phyloP scores from a whole-genome alignment of 2,113 vertebrate species.

The Amphiprion percula region DNA sequence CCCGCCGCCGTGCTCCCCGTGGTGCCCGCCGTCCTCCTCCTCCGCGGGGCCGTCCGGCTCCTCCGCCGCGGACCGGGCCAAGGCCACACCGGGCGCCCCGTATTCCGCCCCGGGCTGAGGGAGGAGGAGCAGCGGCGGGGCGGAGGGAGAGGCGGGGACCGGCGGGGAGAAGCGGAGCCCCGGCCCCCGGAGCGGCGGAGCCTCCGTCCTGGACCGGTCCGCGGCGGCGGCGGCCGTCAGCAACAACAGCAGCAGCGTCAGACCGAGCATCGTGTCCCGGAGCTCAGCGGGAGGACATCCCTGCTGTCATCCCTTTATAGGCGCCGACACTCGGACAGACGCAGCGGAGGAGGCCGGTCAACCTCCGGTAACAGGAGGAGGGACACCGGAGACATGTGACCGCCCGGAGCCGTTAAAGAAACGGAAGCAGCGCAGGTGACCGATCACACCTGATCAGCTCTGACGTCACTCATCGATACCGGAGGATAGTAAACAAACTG shows the following conservation, averaged over 20 bases:
- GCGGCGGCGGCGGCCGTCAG: conserved; percentile 48
- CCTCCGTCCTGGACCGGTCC: conserved; percentile 61
- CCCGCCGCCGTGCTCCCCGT: conserved; percentile 76
- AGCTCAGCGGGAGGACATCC: conserved; percentile 68
- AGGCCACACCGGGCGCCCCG: conserved; percentile 52
- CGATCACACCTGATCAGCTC: too few species aligned
- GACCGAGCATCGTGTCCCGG: conserved; percentile 54
- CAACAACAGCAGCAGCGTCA: conserved; percentile 65
- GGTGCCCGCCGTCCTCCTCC: conserved; percentile 39
- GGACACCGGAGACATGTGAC: too few species aligned
- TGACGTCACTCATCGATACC: too few species aligned
- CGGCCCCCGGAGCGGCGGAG: conserved; percentile 40
- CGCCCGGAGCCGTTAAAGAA: too few species aligned
- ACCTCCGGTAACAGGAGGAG: too few species aligned
- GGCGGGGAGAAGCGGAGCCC: conserved; percentile 26
- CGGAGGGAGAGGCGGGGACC: conserved; percentile 41
- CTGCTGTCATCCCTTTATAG: conserved; percentile 56
- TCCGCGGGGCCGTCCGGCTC: conserved; percentile 25
- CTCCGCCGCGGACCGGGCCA: conserved; percentile 72
- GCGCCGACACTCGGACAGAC: conserved; percentile 40
- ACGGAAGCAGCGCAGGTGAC: too few species aligned
- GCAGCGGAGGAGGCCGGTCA: conserved; percentile 15
- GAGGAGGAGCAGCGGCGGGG: conserved; percentile 39
- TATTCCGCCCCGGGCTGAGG: conserved; percentile 19
- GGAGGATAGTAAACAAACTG: too few species aligned